Evolutionary conservation across 2,888 invertebrate species (phyloP), one percentile per base, ranked within the genome.

Genomic region (Sphinx pinastri): DNA sequence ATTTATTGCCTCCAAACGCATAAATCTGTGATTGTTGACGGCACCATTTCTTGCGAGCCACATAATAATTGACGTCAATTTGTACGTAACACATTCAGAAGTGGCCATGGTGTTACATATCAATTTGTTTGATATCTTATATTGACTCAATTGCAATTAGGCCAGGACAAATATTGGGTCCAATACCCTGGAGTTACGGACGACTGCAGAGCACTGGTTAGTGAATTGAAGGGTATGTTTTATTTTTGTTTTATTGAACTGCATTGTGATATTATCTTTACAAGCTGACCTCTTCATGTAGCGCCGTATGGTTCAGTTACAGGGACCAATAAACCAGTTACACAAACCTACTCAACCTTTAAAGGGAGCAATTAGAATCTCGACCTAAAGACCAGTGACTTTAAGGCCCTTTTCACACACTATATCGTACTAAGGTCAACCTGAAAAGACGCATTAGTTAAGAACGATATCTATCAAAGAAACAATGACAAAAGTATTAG

Each of bases 1-100:
- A 86, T 87, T 88, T 88, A 84, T 86, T 78, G 80, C 77, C 72
- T 75, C 10, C 81, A 83, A 84, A 85, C 78, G 80, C 83, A 87
- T 89, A 89, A 88, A 88, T 89, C 81, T 55, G 54, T 72, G 70
- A 59, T 68, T 73, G 77, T 77, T 79, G 88, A 84, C 87, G 84
- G 81, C 66, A 71, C 84, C 79, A 85, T 87, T 87, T 38, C 60
- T 60, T 16, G 58, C 60, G 60, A 16, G 16, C 45, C 60, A 60
- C 60, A 60, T 45, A 38, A 60, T 60, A 60, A 60, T 60, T 60
- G 60, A 60, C 60, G 45, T 47, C 60, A 60, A 60, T 60, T 60
- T 47, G 60, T 60, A 47, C 60, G 55, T 16, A 47, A 60, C 60
- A 60, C 60, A 60, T 55, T 11, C 60, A 19, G 19, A 55, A 55